Base-by-base conservation (phyloP, 2,797 vertebrate genomes). In the Etheostoma nigrum region DNA sequence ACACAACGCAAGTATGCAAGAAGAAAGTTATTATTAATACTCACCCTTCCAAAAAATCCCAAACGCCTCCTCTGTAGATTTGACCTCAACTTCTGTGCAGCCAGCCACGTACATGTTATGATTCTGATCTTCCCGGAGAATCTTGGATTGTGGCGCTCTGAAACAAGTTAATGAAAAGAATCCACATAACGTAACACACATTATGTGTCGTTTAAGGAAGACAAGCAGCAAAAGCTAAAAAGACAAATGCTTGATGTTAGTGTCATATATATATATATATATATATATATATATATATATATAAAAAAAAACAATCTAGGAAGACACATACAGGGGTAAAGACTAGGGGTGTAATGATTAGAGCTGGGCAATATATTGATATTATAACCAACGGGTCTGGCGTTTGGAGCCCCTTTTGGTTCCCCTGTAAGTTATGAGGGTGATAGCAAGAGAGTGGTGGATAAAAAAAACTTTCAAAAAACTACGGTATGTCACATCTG, bases 21-120 rank as follows among this genome's bases (percentile, higher is more conserved):
- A 21, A 54, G 14, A 42, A 14, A 18, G 25, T 44, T 23, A 51
- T 36, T 33, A 45, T 45, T 21, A 15, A 0, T 30, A 73, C 93
- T 91, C 78, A 99, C 98, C 98, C 95, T 94, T 97, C 98, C 98
- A 99, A 68, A 99, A 99, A 13, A 99, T 96, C 90, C 98, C 97
- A 88, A 99, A 99, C 15, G 98, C 98, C 87, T 99, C 98, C 61
- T 98, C 98, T 0, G 96, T 99, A 4, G 97, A 97, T 87, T 99
- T 99, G 13, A 99, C 98, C 85, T 99, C 98, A 0, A 99, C 94
- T 62, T 99, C 98, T 0, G 96, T 99, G 90, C 98, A 99, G 11
- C 98, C 97, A 0, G 95, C 94, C 42, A 99, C 96, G 15, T 99
- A 99, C 97, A 99, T 99, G 86, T 97, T 99, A 81, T 99, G 98